phyloP scores from a whole-genome alignment of 2,113 vertebrate species.

The Cephalopholis sonnerati region DNA sequence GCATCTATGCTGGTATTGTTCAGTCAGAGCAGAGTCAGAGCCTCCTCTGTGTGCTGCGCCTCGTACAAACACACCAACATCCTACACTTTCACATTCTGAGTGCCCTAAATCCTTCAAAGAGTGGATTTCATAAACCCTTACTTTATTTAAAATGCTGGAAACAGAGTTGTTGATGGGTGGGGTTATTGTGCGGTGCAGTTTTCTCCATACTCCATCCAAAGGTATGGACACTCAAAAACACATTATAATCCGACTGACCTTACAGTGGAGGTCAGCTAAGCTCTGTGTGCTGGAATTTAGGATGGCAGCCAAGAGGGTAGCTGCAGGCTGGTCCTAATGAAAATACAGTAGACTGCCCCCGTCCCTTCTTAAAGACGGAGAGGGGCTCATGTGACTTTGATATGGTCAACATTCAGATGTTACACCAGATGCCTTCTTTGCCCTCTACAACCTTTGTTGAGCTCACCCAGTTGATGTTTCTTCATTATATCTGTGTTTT shows the following conservation, averaged over 20 bases:
- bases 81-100: not conserved
- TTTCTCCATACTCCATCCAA: too few relatives aligned
- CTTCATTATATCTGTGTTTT: not conserved
- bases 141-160: not conserved
- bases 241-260: not conserved
- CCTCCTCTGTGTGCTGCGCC: not conserved
- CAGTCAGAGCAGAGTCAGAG: not conserved
- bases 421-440: not conserved
- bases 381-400: conserved; percentile 16
- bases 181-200: not conserved
- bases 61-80: not conserved
- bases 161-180: not conserved
- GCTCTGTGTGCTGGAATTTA: conserved; percentile 25
- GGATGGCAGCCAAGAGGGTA: conserved; percentile 28
- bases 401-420: not conserved
- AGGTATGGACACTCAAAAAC: not conserved
- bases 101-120: not conserved
- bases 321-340: conserved; percentile 8
- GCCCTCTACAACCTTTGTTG: not conserved
- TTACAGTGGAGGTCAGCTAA: conserved; percentile 37
- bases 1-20: conserved; percentile 56
- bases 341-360: conserved; percentile 3
- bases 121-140: not conserved
- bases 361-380: not conserved
- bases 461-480: too few relatives aligned